phyloP scores from a whole-genome alignment of 1,140 invertebrate species.

The Cyclina sinensis region DNA sequence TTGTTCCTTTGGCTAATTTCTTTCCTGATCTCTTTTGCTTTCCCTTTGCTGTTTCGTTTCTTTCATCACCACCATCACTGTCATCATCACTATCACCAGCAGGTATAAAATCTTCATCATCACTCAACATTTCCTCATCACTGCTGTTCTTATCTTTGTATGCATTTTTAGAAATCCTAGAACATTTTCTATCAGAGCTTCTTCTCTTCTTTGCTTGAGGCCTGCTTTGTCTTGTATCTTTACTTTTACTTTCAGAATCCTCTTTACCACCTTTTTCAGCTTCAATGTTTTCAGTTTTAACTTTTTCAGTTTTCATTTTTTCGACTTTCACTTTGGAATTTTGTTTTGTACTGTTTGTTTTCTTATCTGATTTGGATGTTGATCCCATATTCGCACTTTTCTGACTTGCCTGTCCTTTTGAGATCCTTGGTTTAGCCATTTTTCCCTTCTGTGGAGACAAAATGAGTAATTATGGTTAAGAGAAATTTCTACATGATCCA shows the following conservation, averaged over 20 bases:
- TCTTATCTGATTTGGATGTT: not conserved
- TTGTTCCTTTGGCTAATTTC: not conserved
- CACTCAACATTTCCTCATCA: constrained; percentile 8
- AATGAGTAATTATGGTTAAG: too few relatives aligned
- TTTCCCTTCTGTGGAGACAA: constrained; percentile 12
- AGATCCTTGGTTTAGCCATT: not conserved
- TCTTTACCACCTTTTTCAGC: not conserved
- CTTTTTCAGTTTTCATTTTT: not conserved
- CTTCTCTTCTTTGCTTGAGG: not conserved
- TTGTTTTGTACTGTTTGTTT: not conserved
- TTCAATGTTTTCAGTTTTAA: not conserved
- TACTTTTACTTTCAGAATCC: not conserved
- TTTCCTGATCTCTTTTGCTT: not conserved
- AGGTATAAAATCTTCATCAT: constrained; percentile 48
- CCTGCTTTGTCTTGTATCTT: not conserved
- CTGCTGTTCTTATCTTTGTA: constrained; percentile 24
- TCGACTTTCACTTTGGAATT: not conserved
- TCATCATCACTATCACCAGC: not conserved
- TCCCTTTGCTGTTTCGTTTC: not conserved
- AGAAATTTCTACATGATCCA: too few relatives aligned
- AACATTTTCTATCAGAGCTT: constrained; percentile 22
- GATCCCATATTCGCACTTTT: not conserved
- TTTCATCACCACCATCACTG: constrained; percentile 2
- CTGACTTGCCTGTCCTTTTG: not conserved
- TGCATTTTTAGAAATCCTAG: constrained; percentile 16